Evolutionary conservation across 2,113 vertebrate species (phyloP).

Genomic region (Hypanus sabinus): DNA sequence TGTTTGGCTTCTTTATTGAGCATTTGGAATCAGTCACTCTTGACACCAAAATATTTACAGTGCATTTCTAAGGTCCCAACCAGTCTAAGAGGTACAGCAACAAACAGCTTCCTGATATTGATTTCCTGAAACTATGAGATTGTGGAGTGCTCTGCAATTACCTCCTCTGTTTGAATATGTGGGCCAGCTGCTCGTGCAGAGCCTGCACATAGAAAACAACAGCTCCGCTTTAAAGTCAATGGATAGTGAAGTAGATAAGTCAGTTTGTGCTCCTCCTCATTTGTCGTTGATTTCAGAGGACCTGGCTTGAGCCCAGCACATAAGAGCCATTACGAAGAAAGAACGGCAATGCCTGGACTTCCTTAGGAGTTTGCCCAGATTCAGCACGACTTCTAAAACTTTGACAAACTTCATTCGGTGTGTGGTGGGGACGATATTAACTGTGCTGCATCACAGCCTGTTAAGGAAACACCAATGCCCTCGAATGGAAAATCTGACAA

Average conservation of each 20-base stretch:
- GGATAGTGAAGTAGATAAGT: background rate
- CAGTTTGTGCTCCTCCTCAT: background rate
- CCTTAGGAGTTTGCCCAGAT: too few species aligned
- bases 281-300: too few species aligned
- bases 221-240: background rate
- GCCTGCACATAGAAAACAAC: background rate
- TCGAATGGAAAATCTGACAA: too few species aligned
- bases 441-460: too few species aligned
- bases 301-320: too few species aligned
- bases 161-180: background rate
- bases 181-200: background rate
- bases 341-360: too few species aligned
- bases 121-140: background rate
- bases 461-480: too few species aligned
- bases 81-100: background rate
- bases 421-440: too few species aligned
- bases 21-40: background rate
- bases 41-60: background rate
- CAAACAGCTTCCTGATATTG: background rate
- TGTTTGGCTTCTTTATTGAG: background rate
- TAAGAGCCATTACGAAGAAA: too few species aligned
- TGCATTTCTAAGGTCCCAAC: background rate
- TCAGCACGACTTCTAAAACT: too few species aligned
- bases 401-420: too few species aligned
- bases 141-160: background rate